Evolutionary conservation across 2,113 vertebrate species (phyloP).

Genomic region (Dromas ardeola): DNA sequence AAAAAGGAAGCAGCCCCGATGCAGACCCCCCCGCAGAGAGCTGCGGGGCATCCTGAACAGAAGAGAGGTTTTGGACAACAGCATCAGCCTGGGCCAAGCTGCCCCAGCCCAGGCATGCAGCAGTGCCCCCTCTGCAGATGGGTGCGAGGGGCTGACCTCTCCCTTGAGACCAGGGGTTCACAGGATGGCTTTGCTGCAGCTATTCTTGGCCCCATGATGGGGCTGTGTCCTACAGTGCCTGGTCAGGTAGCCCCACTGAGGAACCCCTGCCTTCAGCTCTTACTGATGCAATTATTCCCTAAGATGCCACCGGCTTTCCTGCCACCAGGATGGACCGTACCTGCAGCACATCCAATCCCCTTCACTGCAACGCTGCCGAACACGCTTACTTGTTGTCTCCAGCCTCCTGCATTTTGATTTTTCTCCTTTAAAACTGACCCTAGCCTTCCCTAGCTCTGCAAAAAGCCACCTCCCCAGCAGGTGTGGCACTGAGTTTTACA

Average conservation of each 20-base stretch:
- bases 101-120: background rate
- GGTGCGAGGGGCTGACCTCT: background rate
- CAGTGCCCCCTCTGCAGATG: background rate
- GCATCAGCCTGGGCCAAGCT: background rate
- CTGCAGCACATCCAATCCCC: fast-evolving
- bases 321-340: fast-evolving
- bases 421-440: background rate
- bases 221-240: background rate
- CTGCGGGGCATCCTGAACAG: background rate
- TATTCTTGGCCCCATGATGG: background rate
- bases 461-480: background rate
- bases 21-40: background rate
- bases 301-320: background rate
- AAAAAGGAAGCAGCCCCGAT: slow-evolving; percentile 29
- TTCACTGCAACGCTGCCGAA: no score
- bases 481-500: background rate
- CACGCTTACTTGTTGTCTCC: background rate
- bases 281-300: background rate
- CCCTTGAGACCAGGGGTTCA: background rate
- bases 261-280: background rate
- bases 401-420: background rate
- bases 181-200: background rate
- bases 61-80: background rate
- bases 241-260: background rate
- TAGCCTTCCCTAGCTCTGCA: background rate